Percentiles rank a stretch among this genome's conserved stretches.
Conservation (phyloP, 2,888 invertebrate species). For the Metalampra italica region DNA sequence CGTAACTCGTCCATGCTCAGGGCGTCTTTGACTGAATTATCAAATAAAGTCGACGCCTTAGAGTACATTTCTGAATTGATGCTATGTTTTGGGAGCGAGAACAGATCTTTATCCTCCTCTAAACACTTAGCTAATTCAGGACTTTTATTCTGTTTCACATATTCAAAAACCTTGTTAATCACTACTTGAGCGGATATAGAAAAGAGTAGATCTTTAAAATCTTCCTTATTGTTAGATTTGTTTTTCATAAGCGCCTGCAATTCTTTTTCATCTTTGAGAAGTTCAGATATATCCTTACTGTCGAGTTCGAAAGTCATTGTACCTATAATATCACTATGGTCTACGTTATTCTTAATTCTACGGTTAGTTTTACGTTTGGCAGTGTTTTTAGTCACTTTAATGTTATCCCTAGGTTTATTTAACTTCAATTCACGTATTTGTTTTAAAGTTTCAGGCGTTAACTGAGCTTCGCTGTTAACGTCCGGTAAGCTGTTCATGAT, state of each 20-base stretch:
- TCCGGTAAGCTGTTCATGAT: slow-evolving; percentile 63
- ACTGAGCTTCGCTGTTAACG: slow-evolving; percentile 55
- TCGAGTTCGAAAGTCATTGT: slow-evolving; percentile 61
- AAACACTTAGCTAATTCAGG: slow-evolving; percentile 52
- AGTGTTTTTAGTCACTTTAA: slow-evolving; percentile 69
- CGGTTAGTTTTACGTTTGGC: slow-evolving; percentile 61
- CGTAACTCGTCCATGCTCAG: slow-evolving; percentile 58
- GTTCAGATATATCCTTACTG: slow-evolving; percentile 49
- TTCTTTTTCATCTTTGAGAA: slow-evolving; percentile 57
- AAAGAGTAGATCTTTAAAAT: slow-evolving; percentile 56
- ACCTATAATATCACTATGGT: slow-evolving; percentile 40
- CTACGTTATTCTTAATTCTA: slow-evolving; percentile 47
- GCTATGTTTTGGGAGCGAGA: slow-evolving; percentile 41
- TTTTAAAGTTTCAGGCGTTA: slow-evolving; percentile 68
- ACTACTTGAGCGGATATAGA: slow-evolving; percentile 64
- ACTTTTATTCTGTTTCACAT: slow-evolving; percentile 54
- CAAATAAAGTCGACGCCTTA: slow-evolving; percentile 52
- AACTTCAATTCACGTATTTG: slow-evolving; percentile 67
- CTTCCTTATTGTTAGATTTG: slow-evolving; percentile 46
- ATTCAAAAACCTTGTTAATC: slow-evolving; percentile 62
- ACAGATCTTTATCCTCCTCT: slow-evolving; percentile 48
- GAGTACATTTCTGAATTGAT: slow-evolving; percentile 51
- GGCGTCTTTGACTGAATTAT: slow-evolving; percentile 61
- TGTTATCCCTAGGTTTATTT: slow-evolving; percentile 54
- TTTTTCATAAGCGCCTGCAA: slow-evolving; percentile 46